Base-by-base conservation (phyloP, 2,113 vertebrate genomes). In the Struthidea cinerea region DNA sequence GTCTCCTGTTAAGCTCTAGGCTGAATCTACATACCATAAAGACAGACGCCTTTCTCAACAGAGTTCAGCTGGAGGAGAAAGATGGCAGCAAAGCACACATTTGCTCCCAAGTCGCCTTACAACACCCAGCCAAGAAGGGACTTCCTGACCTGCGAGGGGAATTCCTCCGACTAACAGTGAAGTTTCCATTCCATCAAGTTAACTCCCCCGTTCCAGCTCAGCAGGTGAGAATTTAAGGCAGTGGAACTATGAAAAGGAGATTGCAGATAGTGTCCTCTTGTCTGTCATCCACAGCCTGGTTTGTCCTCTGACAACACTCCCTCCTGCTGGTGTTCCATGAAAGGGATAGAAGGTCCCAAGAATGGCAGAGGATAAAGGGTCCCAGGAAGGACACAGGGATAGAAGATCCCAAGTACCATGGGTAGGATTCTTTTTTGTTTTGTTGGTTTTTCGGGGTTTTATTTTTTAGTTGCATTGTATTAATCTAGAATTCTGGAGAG, bases 131-230 rank as follows among this genome's bases (percentile, higher is more conserved):
- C 60, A 87, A 92, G 60, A 91, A 59, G 33, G 46, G 56, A 87
- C 73, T 95, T 91, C 73, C 68, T 87, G 60, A 70, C 60, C 55
- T 63, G 20, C 19, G 20, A 84, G 64, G 76, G 64, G 52, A 95
- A 89, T 89, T 95, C 73, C 64, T 70, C 26, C 10, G 0, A 63
- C n/a, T 81, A 91, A 96, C 57, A 53, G 17, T 1, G 2, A 84
- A 84, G 30, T 84, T 96, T 94, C 68, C 57, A 84, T 76, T 92
- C 73, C 39, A 81, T 27, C 65, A 87, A 84, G 22, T 18, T 63
- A 89, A 60, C 24, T 88, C 20, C 26, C 15, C 33, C 0, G 1
- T 69, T 90, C 20, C 63, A 92, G 67, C 37, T 85, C 49, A 80
- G 63, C 9, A 65, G 32, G 21, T 3, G 15, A 81, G 49, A 71